Evolutionary conservation across 2,113 vertebrate genomes (phyloP), one percentile per base, ranked within the genome.

Genomic region (Rhinolophus ferrumequinum): DNA sequence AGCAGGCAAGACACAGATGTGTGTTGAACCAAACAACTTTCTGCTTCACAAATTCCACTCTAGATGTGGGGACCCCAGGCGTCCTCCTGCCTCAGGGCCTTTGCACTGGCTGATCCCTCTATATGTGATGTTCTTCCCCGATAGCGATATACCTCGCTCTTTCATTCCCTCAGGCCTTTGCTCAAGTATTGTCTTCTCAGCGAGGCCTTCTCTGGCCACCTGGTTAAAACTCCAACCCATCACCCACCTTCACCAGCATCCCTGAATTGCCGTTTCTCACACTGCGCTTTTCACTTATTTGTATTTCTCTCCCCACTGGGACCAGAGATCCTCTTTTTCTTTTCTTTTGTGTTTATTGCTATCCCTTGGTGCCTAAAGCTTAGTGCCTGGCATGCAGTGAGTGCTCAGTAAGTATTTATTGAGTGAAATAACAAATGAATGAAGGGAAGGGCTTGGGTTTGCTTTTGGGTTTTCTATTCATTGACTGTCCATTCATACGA

Each of bases 181-280:
- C 26, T 80, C 33, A 22, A 2, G 24, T 19, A 28, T 7, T 50
- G 0, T 24, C 28, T 58, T 77, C n/a, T 95, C 38, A 3, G 8
- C 0, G n/a, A 73, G 15, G 64, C 18, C 44, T 58, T 81, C 41
- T 24, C 28, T 56, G 33, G 44, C 15, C 47, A 60, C n/a, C 79
- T 54, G 1, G 4, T 44, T 41, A 69, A 79, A 66, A 5, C 44
- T 67, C 50, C 11, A 67, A 22, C 44, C 22, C 30, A 13, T 15
- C 7, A 8, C 50, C 22, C 5, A 4, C 6, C 10, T 19, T 66
- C 22, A 35, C 58, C 50, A 15, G 38, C 3, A 2, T 47, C 30
- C 33, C 22, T 0, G 2, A 22, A 22, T 19, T 6, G 11, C 8
- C 19, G 19, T 14, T 6, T n/a, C 21, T 50, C 8, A 33, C 5